Evolutionary conservation across 2,113 vertebrate genomes (phyloP).

Genomic region (Chaetura pelagica): DNA sequence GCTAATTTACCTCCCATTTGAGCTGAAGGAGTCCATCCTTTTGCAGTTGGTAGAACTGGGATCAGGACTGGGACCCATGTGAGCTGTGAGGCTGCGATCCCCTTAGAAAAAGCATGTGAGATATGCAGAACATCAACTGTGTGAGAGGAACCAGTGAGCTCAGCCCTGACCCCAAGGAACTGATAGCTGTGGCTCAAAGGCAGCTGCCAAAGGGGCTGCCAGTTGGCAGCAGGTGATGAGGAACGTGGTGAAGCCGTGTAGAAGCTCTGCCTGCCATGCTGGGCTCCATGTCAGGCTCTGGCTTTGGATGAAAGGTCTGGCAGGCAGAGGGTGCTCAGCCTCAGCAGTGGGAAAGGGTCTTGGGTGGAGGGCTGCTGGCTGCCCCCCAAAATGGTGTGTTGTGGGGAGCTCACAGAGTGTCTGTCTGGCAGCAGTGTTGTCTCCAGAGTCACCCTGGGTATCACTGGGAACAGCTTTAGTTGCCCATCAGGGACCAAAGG

Average conservation of each 20-base stretch:
- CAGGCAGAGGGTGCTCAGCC: background rate
- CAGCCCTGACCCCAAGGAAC: background rate
- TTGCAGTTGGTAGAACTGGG: too few relatives aligned
- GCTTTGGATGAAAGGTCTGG: background rate
- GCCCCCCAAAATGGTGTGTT: rapidly evolving
- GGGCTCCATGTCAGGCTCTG: background rate
- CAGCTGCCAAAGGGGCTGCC: background rate
- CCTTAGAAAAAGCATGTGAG: background rate
- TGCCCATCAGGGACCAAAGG: background rate
- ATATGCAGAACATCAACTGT: rapidly evolving
- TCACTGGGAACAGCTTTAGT: background rate
- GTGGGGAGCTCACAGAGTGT: background rate
- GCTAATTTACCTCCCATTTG: background rate
- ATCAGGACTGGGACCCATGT: rapidly evolving
- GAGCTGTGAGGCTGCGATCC: background rate
- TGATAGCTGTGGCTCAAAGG: background rate
- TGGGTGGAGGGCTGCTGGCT: background rate
- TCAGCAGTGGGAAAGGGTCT: background rate
- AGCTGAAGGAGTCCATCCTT: background rate
- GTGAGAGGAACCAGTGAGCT: background rate
- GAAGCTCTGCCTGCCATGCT: background rate
- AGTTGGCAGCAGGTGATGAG: slow-evolving; percentile 2
- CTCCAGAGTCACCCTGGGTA: background rate
- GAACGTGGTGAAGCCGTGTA: rapidly evolving
- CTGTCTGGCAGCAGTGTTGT: background rate